These are phyloP conservation scores for Alosa alosa DNA, from an alignment of 2,113 vertebrate species.

Conservation along the genomic window DNA sequence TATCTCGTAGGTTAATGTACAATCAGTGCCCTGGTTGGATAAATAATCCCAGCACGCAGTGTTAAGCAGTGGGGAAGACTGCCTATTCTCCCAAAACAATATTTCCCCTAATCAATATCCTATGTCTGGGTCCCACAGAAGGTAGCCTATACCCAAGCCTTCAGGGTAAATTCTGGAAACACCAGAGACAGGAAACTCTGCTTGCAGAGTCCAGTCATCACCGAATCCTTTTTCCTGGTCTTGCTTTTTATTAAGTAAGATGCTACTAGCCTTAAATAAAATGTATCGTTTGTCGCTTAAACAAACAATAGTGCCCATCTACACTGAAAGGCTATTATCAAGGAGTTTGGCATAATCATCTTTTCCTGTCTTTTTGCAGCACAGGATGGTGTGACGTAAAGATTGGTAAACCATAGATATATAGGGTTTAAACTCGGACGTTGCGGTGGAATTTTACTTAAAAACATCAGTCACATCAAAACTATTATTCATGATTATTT, in stretches of 20 bases:
- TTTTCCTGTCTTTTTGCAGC: neutral
- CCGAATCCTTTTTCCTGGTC: neutral
- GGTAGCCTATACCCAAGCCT: neutral
- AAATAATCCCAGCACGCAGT: neutral
- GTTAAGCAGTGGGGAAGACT: neutral
- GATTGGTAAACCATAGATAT: neutral
- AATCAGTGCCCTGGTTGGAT: neutral
- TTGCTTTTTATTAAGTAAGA: neutral
- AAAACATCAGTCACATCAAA: too few relatives aligned
- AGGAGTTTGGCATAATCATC: too few relatives aligned
- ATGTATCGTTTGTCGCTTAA: neutral
- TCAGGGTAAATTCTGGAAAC: neutral
- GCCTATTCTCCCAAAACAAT: neutral
- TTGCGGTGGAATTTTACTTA: neutral
- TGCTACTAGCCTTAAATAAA: neutral
- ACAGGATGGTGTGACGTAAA: neutral
- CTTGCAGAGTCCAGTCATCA: neutral
- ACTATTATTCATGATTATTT: too few relatives aligned
- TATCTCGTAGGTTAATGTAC: neutral
- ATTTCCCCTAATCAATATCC: neutral
- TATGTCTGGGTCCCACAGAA: neutral
- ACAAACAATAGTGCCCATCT: neutral
- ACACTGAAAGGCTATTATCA: neutral
- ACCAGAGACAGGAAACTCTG: neutral
- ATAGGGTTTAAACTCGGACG: neutral